Evolutionary conservation across 2,888 invertebrate species (phyloP).

Genomic region (Periphyllus acericola): DNA sequence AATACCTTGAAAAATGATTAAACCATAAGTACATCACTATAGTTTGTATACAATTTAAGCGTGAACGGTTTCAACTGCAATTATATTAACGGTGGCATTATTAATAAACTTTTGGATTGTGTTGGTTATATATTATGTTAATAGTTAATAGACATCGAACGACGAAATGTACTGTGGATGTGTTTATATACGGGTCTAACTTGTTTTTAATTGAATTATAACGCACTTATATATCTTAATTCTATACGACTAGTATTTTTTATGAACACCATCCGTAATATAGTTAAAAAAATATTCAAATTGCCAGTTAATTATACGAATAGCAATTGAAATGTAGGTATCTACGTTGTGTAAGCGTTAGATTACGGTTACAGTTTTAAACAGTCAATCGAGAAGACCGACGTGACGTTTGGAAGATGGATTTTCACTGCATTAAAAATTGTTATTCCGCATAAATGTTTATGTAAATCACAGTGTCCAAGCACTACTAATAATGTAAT

Average conservation of each 20-base stretch:
- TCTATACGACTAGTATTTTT: background rate
- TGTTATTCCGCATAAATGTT: too few relatives aligned
- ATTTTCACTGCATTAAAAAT: too few relatives aligned
- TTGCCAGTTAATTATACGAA: too few relatives aligned
- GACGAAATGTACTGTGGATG: background rate
- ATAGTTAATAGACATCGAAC: background rate
- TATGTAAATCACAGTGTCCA: too few relatives aligned
- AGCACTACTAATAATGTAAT: too few relatives aligned
- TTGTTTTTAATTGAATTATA: background rate
- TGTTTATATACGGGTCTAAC: background rate
- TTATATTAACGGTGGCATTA: background rate
- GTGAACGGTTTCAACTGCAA: background rate
- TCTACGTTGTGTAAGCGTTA: too few relatives aligned
- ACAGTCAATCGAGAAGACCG: too few relatives aligned
- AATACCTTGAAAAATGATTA: background rate
- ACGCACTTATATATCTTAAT: background rate
- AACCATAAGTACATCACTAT: background rate
- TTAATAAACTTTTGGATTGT: background rate
- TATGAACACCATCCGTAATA: background rate
- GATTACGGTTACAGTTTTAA: too few relatives aligned
- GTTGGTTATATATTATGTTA: background rate
- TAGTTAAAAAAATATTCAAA: too few relatives aligned
- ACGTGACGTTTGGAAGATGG: too few relatives aligned
- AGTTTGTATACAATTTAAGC: background rate
- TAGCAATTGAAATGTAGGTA: too few relatives aligned